phyloP scores from a whole-genome alignment of 1,140 invertebrate species.

The Papilio polytes region DNA sequence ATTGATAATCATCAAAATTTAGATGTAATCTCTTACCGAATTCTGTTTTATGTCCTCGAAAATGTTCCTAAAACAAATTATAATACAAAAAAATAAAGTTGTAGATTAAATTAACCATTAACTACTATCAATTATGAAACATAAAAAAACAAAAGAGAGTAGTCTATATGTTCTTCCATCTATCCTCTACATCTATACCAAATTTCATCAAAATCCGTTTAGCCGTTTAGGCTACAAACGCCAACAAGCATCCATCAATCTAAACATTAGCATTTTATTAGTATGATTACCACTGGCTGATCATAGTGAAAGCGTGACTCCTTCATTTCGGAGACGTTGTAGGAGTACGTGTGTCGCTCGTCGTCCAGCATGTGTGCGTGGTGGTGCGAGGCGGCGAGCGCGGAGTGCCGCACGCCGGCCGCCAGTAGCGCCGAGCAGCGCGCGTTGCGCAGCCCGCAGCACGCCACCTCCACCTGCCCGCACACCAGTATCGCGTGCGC shows the following conservation, averaged over 20 bases:
- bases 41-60: slow-evolving; percentile 15
- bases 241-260: too few species aligned
- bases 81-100: not conserved
- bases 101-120: not conserved
- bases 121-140: slow-evolving; percentile 15
- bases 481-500: slow-evolving; percentile 69
- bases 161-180: too few species aligned
- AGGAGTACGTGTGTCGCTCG: slow-evolving; percentile 63
- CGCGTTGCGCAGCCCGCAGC: slow-evolving; percentile 66
- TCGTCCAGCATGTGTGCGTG: slow-evolving; percentile 51
- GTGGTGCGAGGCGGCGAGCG: slow-evolving; percentile 39
- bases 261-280: too few species aligned
- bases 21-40: slow-evolving; percentile 45
- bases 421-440: slow-evolving; percentile 64
- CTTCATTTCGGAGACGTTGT: slow-evolving; percentile 56
- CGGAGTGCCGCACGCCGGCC: slow-evolving; percentile 51
- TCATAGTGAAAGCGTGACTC: slow-evolving; percentile 63
- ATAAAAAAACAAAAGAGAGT: too few species aligned
- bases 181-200: too few species aligned
- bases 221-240: too few species aligned
- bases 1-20: not conserved
- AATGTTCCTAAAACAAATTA: not conserved
- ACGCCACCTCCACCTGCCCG: slow-evolving; percentile 71
- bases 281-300: slow-evolving; percentile 47
- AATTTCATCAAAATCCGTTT: too few species aligned